phyloP scores from a whole-genome alignment of 92 coral and sea anemone genomes.

The Umimayanthus chanpuru region DNA sequence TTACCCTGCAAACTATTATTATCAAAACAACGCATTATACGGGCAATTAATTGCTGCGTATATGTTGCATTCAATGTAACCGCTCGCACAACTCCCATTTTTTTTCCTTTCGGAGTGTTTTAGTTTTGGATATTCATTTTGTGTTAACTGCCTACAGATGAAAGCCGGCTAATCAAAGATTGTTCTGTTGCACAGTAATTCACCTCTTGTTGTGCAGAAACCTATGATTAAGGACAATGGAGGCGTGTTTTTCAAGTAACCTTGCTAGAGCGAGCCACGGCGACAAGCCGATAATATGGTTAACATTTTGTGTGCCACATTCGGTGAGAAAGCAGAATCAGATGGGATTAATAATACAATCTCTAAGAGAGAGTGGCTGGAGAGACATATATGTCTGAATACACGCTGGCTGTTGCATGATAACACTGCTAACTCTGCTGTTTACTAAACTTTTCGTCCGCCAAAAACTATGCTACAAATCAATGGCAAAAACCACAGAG shows the following conservation, averaged over 20 bases:
- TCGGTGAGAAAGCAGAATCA: conserved; percentile 32
- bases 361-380: neutral
- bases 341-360: conserved; percentile 27
- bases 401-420: conserved; percentile 14
- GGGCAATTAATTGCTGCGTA: conserved; percentile 68
- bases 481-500: conserved; percentile 25
- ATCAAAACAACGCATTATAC: conserved; percentile 51
- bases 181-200: conserved; percentile 32
- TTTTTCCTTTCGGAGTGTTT: conserved; percentile 44
- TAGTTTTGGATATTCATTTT: conserved; percentile 53
- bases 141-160: neutral
- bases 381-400: conserved; percentile 11
- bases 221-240: conserved; percentile 41
- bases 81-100: conserved; percentile 38
- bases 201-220: conserved; percentile 11
- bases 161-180: conserved; percentile 11
- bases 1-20: conserved; percentile 37
- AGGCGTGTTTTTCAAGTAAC: conserved; percentile 38
- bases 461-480: neutral
- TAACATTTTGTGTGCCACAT: conserved; percentile 11
- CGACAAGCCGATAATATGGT: conserved; percentile 14
- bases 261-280: conserved; percentile 24
- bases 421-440: neutral
- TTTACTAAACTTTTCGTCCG: conserved; percentile 8
- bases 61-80: conserved; percentile 60